Evolutionary conservation across 2,797 vertebrate genomes (phyloP), one percentile per base, ranked within the genome.

Genomic region (Xenops minutus): DNA sequence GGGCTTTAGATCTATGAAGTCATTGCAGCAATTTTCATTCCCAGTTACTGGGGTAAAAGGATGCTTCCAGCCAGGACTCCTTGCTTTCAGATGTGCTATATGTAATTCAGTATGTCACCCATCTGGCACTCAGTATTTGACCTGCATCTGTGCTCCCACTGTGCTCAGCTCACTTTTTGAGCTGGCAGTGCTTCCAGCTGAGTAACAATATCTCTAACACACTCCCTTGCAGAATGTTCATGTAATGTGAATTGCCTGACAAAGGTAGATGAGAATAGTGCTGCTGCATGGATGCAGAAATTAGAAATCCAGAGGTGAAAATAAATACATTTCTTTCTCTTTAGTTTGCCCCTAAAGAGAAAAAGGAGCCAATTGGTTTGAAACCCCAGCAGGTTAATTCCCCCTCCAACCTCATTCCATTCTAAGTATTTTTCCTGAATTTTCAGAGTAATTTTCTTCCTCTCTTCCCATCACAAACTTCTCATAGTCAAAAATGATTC

Each of bases 401-500:
- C 48, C n/a, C 23, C 24, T 78, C 36, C 46, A 81, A 73, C 32
- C 22, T 89, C 79, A 36, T 89, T 88, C 73, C 66, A 59, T 89
- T 78, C 63, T 49, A 75, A 92, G 55, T 69, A 75, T 76, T 88
- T 73, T 62, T 81, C 51, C 76, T 77, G 89, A 56, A 55, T 63
- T 73, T 63, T 63, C 62, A 46, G 63, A 46, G 63, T 18, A 4
- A 86, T 93, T 89, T 93, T 87, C 62, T 81, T 83, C 78, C 87
- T 72, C 75, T 63, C 58, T 29, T 91, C 62, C 58, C 48, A 56
- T 88, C 66, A 62, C n/a, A 55, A 84, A 72, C 1, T 26, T 52
- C 67, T 88, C 15, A 8, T 54, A 78, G 68, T 72, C 66, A 94
- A 92, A 94, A 78, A 85, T 30, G 73, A 88, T 86, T 94, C 93